These are phyloP conservation scores for Phallusia fumigata DNA, from an alignment of 23 tunicate species.

Conservation along the genomic window DNA sequence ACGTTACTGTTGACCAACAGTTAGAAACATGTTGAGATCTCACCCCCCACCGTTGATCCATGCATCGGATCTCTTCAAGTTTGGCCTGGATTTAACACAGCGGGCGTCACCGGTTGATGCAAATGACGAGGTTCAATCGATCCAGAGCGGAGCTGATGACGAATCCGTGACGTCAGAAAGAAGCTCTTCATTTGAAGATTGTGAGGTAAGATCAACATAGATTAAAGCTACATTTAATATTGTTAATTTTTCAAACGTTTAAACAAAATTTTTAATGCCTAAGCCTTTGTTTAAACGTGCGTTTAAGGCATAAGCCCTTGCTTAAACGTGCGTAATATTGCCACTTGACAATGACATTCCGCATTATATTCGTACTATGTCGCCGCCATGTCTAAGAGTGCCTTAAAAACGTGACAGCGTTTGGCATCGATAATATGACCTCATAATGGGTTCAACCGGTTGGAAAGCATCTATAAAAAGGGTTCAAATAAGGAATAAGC, in stretches of 20 bases:
- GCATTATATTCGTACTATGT: background rate
- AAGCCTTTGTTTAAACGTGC: no score
- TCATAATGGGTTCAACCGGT: no score
- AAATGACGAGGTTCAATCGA: conserved; percentile 6
- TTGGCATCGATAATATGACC: no score
- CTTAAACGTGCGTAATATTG: no score
- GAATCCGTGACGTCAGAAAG: conserved; percentile 8
- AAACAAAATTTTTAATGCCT: background rate
- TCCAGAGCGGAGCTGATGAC: conserved; percentile 17
- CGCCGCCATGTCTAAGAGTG: conserved; percentile 5
- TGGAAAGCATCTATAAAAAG: no score
- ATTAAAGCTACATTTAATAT: background rate
- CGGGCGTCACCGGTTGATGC: background rate
- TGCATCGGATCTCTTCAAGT: conserved; percentile 23
- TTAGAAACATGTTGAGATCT: conserved; percentile 20
- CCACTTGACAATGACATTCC: no score
- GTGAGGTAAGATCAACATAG: background rate
- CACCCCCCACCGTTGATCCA: conserved; percentile 29
- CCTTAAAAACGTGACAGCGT: background rate
- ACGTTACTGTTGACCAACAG: no score
- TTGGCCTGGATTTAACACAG: conserved; percentile 7
- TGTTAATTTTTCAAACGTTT: background rate
- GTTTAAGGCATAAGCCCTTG: no score
- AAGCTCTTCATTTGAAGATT: background rate
- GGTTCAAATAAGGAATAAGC: no score